These are phyloP conservation scores for Chelonus insularis DNA, from an alignment of 1,140 invertebrate species.

Conservation along the genomic window DNA sequence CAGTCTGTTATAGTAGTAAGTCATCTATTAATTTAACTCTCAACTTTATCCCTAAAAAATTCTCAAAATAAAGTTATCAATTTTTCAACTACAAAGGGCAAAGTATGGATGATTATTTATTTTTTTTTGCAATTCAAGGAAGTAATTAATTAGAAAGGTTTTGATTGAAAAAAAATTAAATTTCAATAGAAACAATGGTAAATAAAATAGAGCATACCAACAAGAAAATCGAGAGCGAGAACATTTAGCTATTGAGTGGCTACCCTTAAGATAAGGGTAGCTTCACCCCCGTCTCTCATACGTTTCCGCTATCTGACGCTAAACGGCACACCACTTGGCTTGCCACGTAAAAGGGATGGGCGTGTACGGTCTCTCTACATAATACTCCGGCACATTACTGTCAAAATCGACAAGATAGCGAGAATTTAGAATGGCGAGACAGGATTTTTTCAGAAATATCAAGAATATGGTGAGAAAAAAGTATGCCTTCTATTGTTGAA, in stretches of 20 bases:
- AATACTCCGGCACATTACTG: constrained; percentile 47
- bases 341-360: constrained; percentile 11
- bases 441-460: constrained; percentile 38
- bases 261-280: constrained; percentile 57
- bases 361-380: constrained; percentile 24
- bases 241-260: constrained; percentile 51
- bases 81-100: too few relatives aligned
- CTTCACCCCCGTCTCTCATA: constrained; percentile 44
- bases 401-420: constrained; percentile 49
- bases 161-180: background rate
- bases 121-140: too few relatives aligned
- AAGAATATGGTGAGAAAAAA: background rate
- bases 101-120: too few relatives aligned
- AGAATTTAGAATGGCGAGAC: constrained; percentile 50
- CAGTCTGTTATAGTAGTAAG: constrained; percentile 6
- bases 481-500: too few relatives aligned
- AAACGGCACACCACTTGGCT: constrained; percentile 32
- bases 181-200: constrained; percentile 2
- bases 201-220: constrained; percentile 10
- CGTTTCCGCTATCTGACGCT: constrained; percentile 51
- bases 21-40: too few relatives aligned
- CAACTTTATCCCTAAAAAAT: too few relatives aligned
- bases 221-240: constrained; percentile 13
- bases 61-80: too few relatives aligned
- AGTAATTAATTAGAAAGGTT: too few relatives aligned